These are phyloP conservation scores for Elachura formosa DNA, from an alignment of 2,113 vertebrate species.

Conservation along the genomic window DNA sequence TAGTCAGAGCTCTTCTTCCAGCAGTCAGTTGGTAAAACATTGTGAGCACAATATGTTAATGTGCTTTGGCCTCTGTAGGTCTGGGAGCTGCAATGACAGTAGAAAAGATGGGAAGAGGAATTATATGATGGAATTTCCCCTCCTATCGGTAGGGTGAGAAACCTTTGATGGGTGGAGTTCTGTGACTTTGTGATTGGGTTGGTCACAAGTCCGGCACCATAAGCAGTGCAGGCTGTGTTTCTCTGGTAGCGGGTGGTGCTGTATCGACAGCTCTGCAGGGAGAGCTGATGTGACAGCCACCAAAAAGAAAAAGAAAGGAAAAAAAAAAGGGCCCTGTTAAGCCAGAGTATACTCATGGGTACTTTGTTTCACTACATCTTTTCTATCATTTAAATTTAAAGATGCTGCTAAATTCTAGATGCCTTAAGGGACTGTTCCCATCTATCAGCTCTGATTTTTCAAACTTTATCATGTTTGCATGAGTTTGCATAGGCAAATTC, in stretches of 20 bases:
- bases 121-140: not conserved
- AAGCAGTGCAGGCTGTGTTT: not conserved
- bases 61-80: not conserved
- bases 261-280: not conserved
- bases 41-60: accelerated
- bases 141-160: not conserved
- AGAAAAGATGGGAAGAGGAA: not conserved
- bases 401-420: not conserved
- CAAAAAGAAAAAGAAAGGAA: not conserved
- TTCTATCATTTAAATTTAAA: not conserved
- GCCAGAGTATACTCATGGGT: not conserved
- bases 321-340: not conserved
- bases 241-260: not conserved
- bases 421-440: not conserved
- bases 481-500: not conserved
- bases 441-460: not conserved
- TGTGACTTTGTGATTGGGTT: not conserved
- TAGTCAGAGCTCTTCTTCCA: not conserved
- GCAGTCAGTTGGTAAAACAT: not conserved
- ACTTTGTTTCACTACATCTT: not conserved
- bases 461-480: not conserved
- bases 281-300: not conserved
- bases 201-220: not conserved
- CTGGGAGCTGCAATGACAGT: not conserved
- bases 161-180: not conserved